phyloP scores from a whole-genome alignment of 2,888 invertebrate genomes.

The Ariolimax columbianus region DNA sequence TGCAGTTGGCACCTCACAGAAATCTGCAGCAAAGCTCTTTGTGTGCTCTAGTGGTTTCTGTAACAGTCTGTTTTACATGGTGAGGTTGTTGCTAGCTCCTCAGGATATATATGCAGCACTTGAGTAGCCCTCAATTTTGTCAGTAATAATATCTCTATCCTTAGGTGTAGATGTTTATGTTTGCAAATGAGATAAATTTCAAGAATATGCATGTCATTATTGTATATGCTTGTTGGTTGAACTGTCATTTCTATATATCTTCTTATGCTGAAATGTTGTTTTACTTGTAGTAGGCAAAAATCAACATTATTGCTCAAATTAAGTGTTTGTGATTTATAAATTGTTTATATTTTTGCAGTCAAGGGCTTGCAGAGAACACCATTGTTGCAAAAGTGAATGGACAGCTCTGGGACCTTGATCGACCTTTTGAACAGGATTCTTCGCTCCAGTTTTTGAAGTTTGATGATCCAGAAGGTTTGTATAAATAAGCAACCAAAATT shows the following conservation, averaged over 20 bases:
- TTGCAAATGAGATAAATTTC: no score
- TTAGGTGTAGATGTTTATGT: no score
- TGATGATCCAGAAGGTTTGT: conserved; percentile 88
- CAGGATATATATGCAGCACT: no score
- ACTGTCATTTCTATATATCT: background rate
- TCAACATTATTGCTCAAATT: background rate
- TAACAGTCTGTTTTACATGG: no score
- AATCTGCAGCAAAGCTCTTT: no score
- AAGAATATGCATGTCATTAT: no score
- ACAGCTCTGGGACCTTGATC: conserved; percentile 95
- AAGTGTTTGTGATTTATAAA: background rate
- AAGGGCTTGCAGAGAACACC: conserved; percentile 94
- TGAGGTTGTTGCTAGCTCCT: no score
- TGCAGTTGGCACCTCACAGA: no score
- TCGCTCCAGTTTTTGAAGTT: conserved; percentile 92
- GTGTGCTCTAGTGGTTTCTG: no score
- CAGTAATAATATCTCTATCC: no score
- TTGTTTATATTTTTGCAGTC: conserved; percentile 82
- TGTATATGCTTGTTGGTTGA: no score
- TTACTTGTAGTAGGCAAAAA: background rate
- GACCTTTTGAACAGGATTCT: conserved; percentile 92
- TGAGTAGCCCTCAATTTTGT: no score
- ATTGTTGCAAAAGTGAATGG: conserved; percentile 96
- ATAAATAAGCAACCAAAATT: background rate
- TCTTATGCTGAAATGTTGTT: background rate